Conservation (phyloP, 2,888 invertebrate genomes). For the Ernsta delagoae region DNA sequence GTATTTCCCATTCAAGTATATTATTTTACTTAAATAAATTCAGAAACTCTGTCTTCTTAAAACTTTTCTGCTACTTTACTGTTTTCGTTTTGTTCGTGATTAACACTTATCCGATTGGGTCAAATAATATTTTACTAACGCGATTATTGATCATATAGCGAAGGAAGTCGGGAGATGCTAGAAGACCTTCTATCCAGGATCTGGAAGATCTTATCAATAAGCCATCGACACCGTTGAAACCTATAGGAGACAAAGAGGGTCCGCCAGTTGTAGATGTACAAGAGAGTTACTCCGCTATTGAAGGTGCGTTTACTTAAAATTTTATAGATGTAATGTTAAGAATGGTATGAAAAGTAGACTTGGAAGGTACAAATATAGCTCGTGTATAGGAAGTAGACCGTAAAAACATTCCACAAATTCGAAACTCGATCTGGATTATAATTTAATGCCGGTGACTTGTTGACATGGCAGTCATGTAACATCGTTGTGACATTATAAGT, state of each 20-base stretch:
- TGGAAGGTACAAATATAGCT: slow-evolving; percentile 18
- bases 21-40: too few species aligned
- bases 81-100: slow-evolving; percentile 56
- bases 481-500: too few species aligned
- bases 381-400: slow-evolving; percentile 3
- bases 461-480: too few species aligned
- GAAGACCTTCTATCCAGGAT: slow-evolving; percentile 95
- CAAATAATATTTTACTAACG: slow-evolving; percentile 45
- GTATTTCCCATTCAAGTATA: too few species aligned
- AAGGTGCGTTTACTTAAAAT: slow-evolving; percentile 87
- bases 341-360: not conserved
- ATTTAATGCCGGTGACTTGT: too few species aligned
- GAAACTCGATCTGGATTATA: slow-evolving; percentile 9
- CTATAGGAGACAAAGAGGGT: slow-evolving; percentile 89
- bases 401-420: slow-evolving; percentile 16
- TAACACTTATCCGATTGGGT: slow-evolving; percentile 50
- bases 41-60: not conserved
- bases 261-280: slow-evolving; percentile 96
- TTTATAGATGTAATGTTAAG: not conserved
- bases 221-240: slow-evolving; percentile 94
- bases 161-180: slow-evolving; percentile 95
- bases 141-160: slow-evolving; percentile 77
- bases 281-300: slow-evolving; percentile 97
- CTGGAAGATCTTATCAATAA: slow-evolving; percentile 96
- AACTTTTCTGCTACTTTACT: slow-evolving; percentile 10